Evolutionary conservation across 2,888 invertebrate species (phyloP), one percentile per base, ranked within the genome.

Genomic region (Drosophila basisetae): DNA sequence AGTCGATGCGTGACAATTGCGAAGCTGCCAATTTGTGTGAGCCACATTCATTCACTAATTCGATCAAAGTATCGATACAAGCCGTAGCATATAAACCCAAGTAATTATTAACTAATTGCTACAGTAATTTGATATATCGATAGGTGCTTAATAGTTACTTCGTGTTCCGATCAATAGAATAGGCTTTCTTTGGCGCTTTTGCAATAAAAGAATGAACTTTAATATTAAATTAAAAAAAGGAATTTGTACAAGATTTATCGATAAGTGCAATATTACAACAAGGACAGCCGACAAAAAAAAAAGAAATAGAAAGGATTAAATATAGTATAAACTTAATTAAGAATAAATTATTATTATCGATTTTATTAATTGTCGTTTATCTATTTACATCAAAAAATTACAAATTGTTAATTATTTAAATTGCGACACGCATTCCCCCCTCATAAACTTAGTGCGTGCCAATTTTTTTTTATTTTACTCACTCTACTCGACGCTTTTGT

Each of bases 11-110:
- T 49, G 64, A 47, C 60, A 50, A 56, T 67, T 56, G 50, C n/a
- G 50, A 35, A 28, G 28, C 41, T 68, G 68, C 58, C 69, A 52
- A 68, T 35, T 31, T 16, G 25, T 56, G 41, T 43, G 60, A 55
- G 28, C 60, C 69, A 61, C 54, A 60, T 64, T 55, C 56, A 62
- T 58, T 67, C 47, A 50, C 39, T 41, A 55, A 78, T 66, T 78
- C 73, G 66, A 73, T 66, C 64, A 47, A 65, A 59, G 43, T 50
- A 62, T 50, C 50, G 39, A 43, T 22, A 22, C 41, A 31, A 4
- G 39, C 5, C 16, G 16, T 16, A 39, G 30, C 49, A 33, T 22
- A 9, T 11, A 33, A 10, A n/a, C 31, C 43, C 35, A 33, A 39
- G 30, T 52, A 11, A 30, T 30, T 30, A 41, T 49, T 25, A 41